Evolutionary conservation across 2,888 invertebrate species (phyloP).

Genomic region (Drosophila picticornis): DNA sequence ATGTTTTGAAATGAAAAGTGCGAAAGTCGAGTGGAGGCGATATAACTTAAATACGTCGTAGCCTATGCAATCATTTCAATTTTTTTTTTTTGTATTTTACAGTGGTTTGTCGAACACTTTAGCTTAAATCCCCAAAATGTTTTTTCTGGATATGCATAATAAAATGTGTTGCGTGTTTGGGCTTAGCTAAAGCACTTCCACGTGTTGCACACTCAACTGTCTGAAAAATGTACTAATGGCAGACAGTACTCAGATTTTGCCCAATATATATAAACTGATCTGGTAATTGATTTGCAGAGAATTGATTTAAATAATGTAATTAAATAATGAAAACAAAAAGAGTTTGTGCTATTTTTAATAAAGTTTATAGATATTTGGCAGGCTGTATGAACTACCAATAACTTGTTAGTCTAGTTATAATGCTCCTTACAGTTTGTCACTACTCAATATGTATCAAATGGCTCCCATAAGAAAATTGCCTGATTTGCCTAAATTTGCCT

Average conservation of each 20-base stretch:
- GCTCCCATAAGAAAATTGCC: too few relatives aligned
- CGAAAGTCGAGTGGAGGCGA: not conserved
- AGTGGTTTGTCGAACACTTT: conserved; percentile 15
- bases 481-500: too few relatives aligned
- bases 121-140: conserved; percentile 24
- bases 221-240: conserved; percentile 9
- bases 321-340: not conserved
- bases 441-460: not conserved
- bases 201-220: conserved; percentile 24
- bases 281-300: not conserved
- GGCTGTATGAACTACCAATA: not conserved
- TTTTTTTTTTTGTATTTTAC: conserved; percentile 19
- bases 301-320: not conserved
- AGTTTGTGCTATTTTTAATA: not conserved
- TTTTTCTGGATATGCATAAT: conserved; percentile 57
- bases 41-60: not conserved
- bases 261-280: not conserved
- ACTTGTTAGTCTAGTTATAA: too few relatives aligned
- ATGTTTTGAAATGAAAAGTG: not conserved
- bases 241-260: conserved; percentile 1
- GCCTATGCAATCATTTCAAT: conserved; percentile 7
- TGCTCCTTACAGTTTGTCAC: not conserved
- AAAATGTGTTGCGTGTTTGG: conserved; percentile 30
- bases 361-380: not conserved
- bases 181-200: conserved; percentile 31